Percentiles rank a stretch among this genome's conserved stretches.
Conservation (phyloP, 1,140 invertebrate genomes). For the Ceratitis capitata region DNA sequence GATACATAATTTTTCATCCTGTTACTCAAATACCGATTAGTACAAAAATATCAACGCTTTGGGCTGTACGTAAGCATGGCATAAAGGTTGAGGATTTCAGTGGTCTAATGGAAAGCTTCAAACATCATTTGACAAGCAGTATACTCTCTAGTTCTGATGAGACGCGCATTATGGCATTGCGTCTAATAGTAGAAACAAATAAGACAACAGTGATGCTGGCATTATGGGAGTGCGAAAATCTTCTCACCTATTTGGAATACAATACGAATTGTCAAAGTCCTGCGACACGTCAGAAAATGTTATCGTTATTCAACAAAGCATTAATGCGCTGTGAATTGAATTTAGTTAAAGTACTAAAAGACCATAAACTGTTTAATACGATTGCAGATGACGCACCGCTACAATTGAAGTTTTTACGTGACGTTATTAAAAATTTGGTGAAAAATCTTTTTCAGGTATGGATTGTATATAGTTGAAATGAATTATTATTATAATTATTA, state of each 20-base stretch:
- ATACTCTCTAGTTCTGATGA: conserved; percentile 52
- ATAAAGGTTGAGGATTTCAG: conserved; percentile 44
- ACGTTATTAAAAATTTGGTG: conserved; percentile 64
- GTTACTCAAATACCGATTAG: conserved; percentile 47
- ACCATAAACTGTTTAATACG: neutral
- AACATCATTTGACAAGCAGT: conserved; percentile 42
- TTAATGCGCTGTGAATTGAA: conserved; percentile 50
- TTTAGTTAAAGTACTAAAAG: conserved; percentile 48
- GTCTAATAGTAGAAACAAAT: conserved; percentile 78
- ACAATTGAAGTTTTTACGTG: conserved; percentile 45
- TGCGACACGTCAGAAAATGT: conserved; percentile 70
- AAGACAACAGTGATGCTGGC: conserved; percentile 77
- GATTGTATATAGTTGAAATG: too few relatives aligned
- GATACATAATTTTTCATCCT: conserved; percentile 38
- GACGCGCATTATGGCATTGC: conserved; percentile 70
- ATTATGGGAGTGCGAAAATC: conserved; percentile 72
- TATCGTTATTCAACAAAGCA: conserved; percentile 74
- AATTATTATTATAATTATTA: too few relatives aligned
- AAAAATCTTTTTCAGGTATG: conserved; percentile 46
- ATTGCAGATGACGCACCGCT: conserved; percentile 44
- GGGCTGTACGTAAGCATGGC: conserved; percentile 49
- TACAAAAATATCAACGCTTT: conserved; percentile 51
- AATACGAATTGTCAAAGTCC: conserved; percentile 80
- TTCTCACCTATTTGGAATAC: conserved; percentile 74
- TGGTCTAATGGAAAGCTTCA: conserved; percentile 43